These are phyloP conservation scores for Amazona guildingii DNA, from an alignment of 2,113 vertebrate genomes.

Conservation along the genomic window DNA sequence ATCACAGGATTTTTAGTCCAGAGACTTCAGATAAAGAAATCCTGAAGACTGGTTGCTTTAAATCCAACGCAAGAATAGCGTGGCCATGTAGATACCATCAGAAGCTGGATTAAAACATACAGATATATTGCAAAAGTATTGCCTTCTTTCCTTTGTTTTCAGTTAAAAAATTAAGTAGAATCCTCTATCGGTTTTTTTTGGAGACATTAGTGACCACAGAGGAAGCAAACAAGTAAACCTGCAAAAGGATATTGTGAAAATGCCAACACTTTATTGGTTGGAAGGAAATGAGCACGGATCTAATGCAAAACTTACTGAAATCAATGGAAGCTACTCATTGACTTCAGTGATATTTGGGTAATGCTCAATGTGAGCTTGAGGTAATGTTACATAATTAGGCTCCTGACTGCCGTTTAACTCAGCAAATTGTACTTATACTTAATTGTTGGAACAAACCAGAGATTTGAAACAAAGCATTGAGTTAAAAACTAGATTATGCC, in stretches of 20 bases:
- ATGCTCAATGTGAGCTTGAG: not conserved
- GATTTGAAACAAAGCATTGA: not conserved
- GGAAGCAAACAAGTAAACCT: not conserved
- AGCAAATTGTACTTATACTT: not conserved
- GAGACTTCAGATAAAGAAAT: not conserved
- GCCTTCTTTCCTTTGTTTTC: not conserved
- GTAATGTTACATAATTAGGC: not conserved
- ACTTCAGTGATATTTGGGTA: not conserved
- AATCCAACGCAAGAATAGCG: not conserved
- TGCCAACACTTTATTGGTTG: not conserved
- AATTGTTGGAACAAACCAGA: not conserved
- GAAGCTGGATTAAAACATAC: not conserved
- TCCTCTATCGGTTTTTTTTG: not conserved
- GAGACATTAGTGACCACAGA: not conserved
- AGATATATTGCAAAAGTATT: not conserved
- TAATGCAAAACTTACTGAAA: not conserved
- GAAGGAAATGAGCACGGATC: conserved; percentile 15
- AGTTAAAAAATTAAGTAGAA: not conserved
- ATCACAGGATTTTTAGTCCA: not conserved
- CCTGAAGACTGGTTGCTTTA: not conserved
- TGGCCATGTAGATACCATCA: not conserved
- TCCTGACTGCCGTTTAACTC: not conserved
- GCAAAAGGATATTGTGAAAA: not conserved
- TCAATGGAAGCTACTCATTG: not conserved
- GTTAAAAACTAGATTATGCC: not conserved